A percentile compares a stretch with the other conserved stretches of the same genome.
Evolutionary conservation across 2,797 vertebrate genomes (phyloP).

Genomic region (Vespertilio murinus): DNA sequence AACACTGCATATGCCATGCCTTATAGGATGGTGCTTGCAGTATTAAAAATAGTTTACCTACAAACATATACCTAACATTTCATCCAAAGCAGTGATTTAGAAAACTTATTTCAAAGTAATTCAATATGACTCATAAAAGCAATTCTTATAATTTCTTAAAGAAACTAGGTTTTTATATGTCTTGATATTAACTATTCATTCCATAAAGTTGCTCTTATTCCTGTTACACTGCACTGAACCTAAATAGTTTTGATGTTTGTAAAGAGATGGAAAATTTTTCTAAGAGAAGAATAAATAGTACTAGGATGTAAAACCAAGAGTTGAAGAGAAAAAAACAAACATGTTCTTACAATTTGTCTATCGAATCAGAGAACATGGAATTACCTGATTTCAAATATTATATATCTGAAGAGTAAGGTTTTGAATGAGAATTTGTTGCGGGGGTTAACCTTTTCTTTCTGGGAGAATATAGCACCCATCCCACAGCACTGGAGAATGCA

Average conservation of each 20-base stretch:
- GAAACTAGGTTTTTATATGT: neutral
- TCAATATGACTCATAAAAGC: neutral
- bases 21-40: neutral
- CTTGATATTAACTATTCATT: neutral
- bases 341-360: neutral
- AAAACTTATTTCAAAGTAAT: neutral
- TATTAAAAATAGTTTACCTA: constrained; percentile 1
- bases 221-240: neutral
- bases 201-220: neutral
- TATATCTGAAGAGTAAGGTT: neutral
- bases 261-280: neutral
- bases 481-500: neutral
- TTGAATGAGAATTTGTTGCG: neutral
- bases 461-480: neutral
- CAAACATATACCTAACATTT: neutral
- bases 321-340: neutral
- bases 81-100: neutral
- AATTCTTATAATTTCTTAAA: neutral
- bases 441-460: neutral
- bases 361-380: neutral
- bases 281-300: neutral
- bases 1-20: neutral
- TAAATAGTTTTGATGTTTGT: neutral
- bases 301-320: neutral
- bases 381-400: neutral